Base-by-base conservation (phyloP, 1,140 invertebrate species). In the Sminthurinus signatus region DNA sequence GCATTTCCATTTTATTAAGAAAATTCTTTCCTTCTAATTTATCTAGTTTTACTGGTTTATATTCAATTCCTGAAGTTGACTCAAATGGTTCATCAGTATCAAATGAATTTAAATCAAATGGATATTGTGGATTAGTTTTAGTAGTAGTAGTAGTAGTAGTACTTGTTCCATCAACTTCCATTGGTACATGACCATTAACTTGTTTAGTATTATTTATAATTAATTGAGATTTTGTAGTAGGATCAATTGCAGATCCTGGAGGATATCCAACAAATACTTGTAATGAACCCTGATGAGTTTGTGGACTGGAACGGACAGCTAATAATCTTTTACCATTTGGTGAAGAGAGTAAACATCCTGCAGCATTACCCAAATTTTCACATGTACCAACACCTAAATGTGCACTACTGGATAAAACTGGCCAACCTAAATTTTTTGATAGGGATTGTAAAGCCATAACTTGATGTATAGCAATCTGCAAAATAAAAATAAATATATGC, bases 21-120 rank as follows among this genome's bases (percentile, higher is more conserved):
- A 97, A 96, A 79, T 95, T 96, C 73, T 91, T 90, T n/a, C 94
- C 94, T 75, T 96, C 92, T 84, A 98, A 91, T 79, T 92, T 92
- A 52, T 96, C 91, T 75, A 94, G 85, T 70, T 88, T 82, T 10
- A 97, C 88, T 80, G 94, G 89, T 75, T 93, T 88, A 77, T 93
- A 96, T 31, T 72, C 39, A 65, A 76, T 43, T 72, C 74, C n/a
- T 78, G 75, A 79, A 78, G 80, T 32, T 62, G 67, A 63, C 44
- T 60, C 58, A 77, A 48, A 43, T 56, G n/a, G 17, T 42, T 65
- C 62, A 52, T 56, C 29, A 3, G 28, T 36, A n/a, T 56, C 23
- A 56, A 56, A 42, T n/a, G 17, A 4, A 42, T 56, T 31, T 5
- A 56, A 12, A 23, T 42, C 25, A 23, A 52, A 52, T 36, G 32